Percentiles rank a stretch among this genome's conserved stretches.
phyloP scores from a whole-genome alignment of 2,797 vertebrate genomes.

The Ceryle rudis region DNA sequence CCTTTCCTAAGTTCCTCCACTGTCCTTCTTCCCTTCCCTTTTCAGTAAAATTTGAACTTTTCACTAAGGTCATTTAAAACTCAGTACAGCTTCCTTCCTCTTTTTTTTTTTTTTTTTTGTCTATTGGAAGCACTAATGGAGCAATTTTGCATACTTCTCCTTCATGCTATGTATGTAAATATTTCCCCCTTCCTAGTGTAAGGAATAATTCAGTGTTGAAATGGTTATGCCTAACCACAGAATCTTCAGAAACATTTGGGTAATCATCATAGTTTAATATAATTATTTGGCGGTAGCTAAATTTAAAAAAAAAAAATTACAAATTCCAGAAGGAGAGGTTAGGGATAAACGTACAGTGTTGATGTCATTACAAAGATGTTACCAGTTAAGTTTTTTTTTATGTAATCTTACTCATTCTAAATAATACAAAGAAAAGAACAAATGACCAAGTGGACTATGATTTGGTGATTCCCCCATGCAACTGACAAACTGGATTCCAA shows the following conservation, averaged over 20 bases:
- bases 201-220: neutral
- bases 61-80: neutral
- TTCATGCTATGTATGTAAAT: neutral
- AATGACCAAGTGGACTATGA: neutral
- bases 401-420: neutral
- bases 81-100: neutral
- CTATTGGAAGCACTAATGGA: neutral
- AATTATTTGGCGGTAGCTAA: neutral
- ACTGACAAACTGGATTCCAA: neutral
- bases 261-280: neutral
- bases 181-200: neutral
- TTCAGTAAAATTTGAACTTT: neutral
- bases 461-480: neutral
- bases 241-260: neutral
- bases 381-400: neutral
- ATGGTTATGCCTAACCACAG: neutral
- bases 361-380: neutral
- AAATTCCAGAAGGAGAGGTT: neutral
- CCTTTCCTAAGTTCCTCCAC: neutral
- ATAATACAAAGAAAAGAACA: neutral
- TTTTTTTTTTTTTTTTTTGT: neutral
- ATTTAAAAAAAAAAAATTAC: neutral
- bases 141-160: neutral
- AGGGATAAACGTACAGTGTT: neutral
- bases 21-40: neutral